Evolutionary conservation across 2,888 invertebrate species (phyloP).

Genomic region (Steinernema carpocapsae): DNA sequence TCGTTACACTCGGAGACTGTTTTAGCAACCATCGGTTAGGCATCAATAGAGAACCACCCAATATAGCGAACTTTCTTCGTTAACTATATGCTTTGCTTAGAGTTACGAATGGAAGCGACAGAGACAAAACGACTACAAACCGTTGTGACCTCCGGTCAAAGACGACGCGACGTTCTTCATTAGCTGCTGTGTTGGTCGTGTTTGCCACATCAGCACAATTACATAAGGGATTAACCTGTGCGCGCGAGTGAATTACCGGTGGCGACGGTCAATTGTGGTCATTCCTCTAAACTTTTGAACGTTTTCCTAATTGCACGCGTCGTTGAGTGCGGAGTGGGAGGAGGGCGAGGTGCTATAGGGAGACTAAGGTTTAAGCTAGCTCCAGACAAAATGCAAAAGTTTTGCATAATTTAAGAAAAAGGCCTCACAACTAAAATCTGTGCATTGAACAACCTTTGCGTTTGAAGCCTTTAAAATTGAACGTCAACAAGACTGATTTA

Average conservation of each 20-base stretch:
- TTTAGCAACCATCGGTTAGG: neutral
- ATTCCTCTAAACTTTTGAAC: neutral
- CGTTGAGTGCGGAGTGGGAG: neutral
- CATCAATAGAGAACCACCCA: neutral
- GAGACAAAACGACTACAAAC: neutral
- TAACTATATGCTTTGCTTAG: neutral
- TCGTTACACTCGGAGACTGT: constrained; percentile 26
- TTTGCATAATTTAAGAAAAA: too few species aligned
- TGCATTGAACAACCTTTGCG: too few species aligned
- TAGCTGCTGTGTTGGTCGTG: constrained; percentile 29
- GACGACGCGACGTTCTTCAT: constrained; percentile 18
- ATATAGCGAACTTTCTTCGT: neutral
- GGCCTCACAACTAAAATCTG: too few species aligned
- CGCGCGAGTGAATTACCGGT: constrained; percentile 28
- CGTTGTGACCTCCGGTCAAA: neutral
- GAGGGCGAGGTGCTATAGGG: too few species aligned
- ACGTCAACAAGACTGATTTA: too few species aligned
- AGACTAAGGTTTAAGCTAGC: too few species aligned
- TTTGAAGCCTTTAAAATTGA: too few species aligned
- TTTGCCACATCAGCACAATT: constrained; percentile 28
- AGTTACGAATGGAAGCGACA: neutral
- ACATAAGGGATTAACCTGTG: constrained; percentile 21
- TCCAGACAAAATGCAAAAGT: too few species aligned
- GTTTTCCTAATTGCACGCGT: neutral
- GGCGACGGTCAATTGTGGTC: neutral